phyloP scores from a whole-genome alignment of 2,888 invertebrate genomes.

The Dryocosmus kuriphilus region DNA sequence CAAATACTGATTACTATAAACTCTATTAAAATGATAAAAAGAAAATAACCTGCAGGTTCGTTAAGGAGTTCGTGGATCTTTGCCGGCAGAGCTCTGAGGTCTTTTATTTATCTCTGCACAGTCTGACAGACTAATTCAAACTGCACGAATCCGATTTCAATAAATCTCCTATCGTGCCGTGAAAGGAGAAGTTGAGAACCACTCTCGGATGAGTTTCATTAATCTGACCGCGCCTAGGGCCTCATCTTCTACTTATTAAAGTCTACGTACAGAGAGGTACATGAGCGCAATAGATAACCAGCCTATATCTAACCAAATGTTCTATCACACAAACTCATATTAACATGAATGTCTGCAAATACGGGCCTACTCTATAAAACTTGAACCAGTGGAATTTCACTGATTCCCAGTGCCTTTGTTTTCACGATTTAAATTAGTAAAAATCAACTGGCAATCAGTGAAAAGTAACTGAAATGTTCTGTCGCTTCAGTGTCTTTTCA shows the following conservation, averaged over 20 bases:
- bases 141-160: slow-evolving; percentile 22
- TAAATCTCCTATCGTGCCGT: slow-evolving; percentile 1
- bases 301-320: slow-evolving; percentile 2
- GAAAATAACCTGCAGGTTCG: not conserved
- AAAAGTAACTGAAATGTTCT: too few relatives aligned
- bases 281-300: not conserved
- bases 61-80: slow-evolving; percentile 9
- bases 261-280: slow-evolving; percentile 48
- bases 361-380: too few relatives aligned
- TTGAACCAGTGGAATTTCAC: too few relatives aligned
- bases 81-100: not conserved
- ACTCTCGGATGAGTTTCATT: slow-evolving; percentile 66
- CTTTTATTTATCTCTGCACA: not conserved
- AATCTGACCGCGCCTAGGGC: slow-evolving; percentile 72
- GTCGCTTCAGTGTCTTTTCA: too few relatives aligned
- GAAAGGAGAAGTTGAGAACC: slow-evolving; percentile 47
- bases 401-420: too few relatives aligned
- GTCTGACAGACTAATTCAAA: slow-evolving; percentile 11
- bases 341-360: not conserved
- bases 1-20: not conserved
- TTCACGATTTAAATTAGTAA: too few relatives aligned
- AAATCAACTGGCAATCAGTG: too few relatives aligned
- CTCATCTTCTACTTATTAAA: slow-evolving; percentile 60
- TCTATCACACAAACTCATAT: not conserved
- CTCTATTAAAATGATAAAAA: not conserved